phyloP scores from a whole-genome alignment of 2,797 vertebrate species.

The Lateolabrax maculatus region DNA sequence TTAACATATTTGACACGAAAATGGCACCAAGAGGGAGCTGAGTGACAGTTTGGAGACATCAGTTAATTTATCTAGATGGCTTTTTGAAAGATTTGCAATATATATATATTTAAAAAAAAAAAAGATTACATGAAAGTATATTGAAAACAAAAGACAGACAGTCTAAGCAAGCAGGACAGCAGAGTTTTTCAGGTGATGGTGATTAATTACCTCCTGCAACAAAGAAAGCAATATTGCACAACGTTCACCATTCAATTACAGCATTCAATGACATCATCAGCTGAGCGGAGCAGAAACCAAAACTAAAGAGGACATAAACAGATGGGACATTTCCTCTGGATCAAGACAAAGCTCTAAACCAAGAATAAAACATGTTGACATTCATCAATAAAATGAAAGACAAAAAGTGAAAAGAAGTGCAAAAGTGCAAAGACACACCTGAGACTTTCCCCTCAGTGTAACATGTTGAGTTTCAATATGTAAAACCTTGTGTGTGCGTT shows the following conservation, averaged over 20 bases:
- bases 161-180: background rate
- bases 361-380: background rate
- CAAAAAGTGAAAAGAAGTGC: background rate
- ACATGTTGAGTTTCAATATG: background rate
- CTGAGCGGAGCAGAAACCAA: constrained; percentile 13
- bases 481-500: background rate
- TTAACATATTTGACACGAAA: background rate
- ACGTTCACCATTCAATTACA: constrained; percentile 6
- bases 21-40: background rate
- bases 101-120: too few species aligned
- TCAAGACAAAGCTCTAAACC: background rate
- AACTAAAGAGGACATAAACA: background rate
- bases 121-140: background rate
- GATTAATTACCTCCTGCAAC: constrained; percentile 20
- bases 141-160: background rate
- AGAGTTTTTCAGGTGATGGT: constrained; percentile 13
- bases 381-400: background rate
- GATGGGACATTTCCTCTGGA: background rate
- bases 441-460: background rate
- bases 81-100: background rate
- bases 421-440: background rate
- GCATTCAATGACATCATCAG: constrained; percentile 10
- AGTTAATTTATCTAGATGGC: background rate
- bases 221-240: constrained; percentile 29
- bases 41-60: background rate